Evolutionary conservation across 2,113 vertebrate species (phyloP).

Genomic region (Phoenicopterus ruber): DNA sequence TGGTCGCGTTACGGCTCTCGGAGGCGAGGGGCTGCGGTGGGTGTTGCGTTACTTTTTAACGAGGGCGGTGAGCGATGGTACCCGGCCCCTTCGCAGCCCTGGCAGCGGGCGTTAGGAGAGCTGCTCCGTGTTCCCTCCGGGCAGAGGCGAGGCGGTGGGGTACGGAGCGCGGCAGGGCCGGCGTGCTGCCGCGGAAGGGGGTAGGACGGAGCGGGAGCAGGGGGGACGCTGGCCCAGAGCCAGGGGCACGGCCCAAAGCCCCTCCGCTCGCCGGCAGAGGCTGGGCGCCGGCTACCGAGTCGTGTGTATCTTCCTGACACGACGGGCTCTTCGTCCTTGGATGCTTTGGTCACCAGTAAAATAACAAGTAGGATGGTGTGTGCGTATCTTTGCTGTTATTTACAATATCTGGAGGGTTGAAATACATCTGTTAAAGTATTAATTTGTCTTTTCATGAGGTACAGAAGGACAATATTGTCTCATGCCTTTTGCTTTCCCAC

Average conservation of each 20-base stretch:
- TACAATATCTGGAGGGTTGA: neutral
- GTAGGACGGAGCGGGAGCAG: no score
- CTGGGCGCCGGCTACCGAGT: fast-evolving
- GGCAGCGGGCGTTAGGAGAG: no score
- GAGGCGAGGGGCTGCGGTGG: neutral
- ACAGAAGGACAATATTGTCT: neutral
- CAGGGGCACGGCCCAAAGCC: neutral
- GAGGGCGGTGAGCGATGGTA: neutral
- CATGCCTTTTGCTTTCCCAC: neutral
- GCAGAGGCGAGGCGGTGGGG: no score
- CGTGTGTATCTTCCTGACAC: neutral
- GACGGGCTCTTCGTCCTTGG: fast-evolving
- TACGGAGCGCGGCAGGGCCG: no score
- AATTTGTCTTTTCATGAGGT: neutral
- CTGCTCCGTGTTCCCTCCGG: no score
- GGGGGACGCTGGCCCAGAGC: no score
- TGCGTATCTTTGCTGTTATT: neutral
- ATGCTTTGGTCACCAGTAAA: neutral
- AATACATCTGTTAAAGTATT: neutral
- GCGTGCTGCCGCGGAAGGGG: no score
- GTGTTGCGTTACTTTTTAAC: neutral
- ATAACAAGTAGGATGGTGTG: neutral
- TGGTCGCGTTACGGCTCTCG: neutral
- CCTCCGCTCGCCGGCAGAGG: fast-evolving
- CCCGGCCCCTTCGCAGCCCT: fast-evolving